Conservation (phyloP, 2,888 invertebrate genomes). For the Abrostola triplasia region DNA sequence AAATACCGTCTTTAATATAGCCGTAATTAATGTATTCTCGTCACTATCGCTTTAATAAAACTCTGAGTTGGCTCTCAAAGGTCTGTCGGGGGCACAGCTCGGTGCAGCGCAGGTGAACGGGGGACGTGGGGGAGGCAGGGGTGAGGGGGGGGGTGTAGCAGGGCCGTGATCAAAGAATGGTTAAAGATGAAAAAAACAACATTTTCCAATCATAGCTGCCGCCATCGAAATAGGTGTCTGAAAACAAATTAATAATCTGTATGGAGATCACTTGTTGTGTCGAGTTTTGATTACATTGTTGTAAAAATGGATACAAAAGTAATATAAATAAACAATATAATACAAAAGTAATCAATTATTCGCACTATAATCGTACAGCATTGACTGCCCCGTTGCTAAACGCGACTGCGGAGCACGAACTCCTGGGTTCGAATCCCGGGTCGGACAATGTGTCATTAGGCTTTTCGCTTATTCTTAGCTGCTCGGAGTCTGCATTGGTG, state of each 20-base stretch:
- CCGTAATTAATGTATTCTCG: not conserved
- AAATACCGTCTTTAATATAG: not conserved
- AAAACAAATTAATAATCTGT: not conserved
- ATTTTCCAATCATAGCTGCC: not conserved
- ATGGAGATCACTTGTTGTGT: not conserved
- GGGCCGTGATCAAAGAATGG: not conserved
- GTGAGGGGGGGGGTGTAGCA: not conserved
- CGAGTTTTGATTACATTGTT: not conserved
- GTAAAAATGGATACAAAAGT: too few species aligned
- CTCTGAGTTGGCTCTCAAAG: not conserved
- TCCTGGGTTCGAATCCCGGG: too few species aligned
- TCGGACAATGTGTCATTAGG: too few species aligned
- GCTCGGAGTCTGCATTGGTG: too few species aligned
- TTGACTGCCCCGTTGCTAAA: too few species aligned
- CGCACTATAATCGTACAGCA: too few species aligned
- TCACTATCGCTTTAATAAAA: conserved; percentile 4
- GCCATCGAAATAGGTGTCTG: not conserved
- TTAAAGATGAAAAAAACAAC: conserved; percentile 1
- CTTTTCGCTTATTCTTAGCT: too few species aligned
- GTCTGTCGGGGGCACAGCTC: conserved; percentile 1
- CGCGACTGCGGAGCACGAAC: too few species aligned
- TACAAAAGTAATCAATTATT: too few species aligned
- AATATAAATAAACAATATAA: too few species aligned
- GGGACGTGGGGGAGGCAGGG: not conserved
- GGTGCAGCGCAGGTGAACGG: not conserved